These are phyloP conservation scores for Corydoras maculifer DNA, from an alignment of 2,113 vertebrate genomes.

Conservation along the genomic window DNA sequence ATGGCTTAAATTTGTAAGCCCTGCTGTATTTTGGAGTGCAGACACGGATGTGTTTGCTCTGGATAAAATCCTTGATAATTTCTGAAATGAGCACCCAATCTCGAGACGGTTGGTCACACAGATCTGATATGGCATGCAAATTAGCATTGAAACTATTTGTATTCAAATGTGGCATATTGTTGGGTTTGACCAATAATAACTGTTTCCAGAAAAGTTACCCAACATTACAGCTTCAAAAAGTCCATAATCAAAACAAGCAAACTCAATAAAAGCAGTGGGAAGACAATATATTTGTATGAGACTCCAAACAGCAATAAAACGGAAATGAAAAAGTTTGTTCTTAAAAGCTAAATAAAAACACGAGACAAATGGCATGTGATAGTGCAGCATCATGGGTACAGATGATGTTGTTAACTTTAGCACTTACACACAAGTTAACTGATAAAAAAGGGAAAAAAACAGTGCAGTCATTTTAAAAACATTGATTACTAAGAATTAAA, in stretches of 20 bases:
- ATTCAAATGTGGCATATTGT: constrained; percentile 44
- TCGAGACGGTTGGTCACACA: constrained; percentile 46
- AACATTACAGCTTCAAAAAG: constrained; percentile 43
- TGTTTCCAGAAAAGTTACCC: constrained; percentile 4
- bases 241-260: not conserved
- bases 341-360: not conserved
- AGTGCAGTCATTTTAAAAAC: no score
- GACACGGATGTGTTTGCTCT: constrained; percentile 36
- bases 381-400: no score
- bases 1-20: constrained; percentile 20
- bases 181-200: constrained; percentile 63
- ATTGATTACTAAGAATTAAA: no score
- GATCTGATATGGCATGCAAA: constrained; percentile 49
- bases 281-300: not conserved
- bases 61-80: constrained; percentile 52
- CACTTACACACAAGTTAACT: no score
- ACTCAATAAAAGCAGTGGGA: not conserved
- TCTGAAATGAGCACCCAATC: constrained; percentile 44
- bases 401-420: no score
- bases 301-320: not conserved
- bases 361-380: no score
- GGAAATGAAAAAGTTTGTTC: not conserved
- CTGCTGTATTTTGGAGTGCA: constrained; percentile 34
- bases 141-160: constrained; percentile 39
- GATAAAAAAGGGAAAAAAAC: no score